phyloP scores from a whole-genome alignment of 2,797 vertebrate genomes.

The Harpagifer antarcticus region DNA sequence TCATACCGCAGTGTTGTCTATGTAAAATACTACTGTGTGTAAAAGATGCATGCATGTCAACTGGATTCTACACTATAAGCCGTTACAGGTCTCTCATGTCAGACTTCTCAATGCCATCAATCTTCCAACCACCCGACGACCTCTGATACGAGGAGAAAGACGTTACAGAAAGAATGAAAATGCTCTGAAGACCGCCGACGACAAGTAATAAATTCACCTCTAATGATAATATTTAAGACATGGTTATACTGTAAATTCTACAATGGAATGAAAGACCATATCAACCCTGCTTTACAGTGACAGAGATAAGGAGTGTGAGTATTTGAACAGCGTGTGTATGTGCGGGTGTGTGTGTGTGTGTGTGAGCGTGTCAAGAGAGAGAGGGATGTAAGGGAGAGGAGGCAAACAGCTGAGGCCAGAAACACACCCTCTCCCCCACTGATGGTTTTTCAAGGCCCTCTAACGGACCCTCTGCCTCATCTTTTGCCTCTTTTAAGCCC shows the following conservation, averaged over 20 bases:
- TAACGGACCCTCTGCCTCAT: constrained; percentile 32
- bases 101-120: neutral
- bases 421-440: constrained; percentile 2
- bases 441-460: constrained; percentile 37
- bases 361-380: constrained; percentile 57
- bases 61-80: constrained; percentile 69
- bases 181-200: constrained; percentile 68
- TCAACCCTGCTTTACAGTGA: constrained; percentile 85
- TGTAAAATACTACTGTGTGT: constrained; percentile 80
- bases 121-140: constrained; percentile 6
- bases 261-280: constrained; percentile 75
- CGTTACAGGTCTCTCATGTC: constrained; percentile 40
- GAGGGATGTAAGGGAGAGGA: constrained; percentile 60
- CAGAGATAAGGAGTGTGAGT: constrained; percentile 75
- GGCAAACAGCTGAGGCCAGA: constrained; percentile 54
- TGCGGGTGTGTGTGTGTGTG: constrained; percentile 58
- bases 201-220: constrained; percentile 74
- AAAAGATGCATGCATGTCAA: constrained; percentile 79
- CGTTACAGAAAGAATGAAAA: constrained; percentile 69
- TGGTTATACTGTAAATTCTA: constrained; percentile 75
- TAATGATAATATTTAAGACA: constrained; percentile 74
- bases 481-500: constrained; percentile 31
- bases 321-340: constrained; percentile 69
- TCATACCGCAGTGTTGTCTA: constrained; percentile 73
- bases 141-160: constrained; percentile 63